A percentile compares a stretch with the other conserved stretches of the same genome.
Conservation (phyloP, 2,797 vertebrate species). For the Falco peregrinus region DNA sequence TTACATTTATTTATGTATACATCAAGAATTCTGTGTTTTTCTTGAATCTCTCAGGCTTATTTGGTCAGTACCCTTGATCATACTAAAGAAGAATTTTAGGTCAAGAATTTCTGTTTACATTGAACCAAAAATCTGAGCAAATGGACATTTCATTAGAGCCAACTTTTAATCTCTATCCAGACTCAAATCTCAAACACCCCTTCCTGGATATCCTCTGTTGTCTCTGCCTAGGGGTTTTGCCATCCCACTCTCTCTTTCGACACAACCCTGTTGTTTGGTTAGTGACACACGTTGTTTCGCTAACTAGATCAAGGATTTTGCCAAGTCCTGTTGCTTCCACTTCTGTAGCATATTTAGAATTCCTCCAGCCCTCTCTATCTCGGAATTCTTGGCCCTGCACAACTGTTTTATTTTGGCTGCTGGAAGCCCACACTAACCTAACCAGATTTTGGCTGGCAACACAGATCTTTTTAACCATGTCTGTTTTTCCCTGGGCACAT, state of each 20-base stretch:
- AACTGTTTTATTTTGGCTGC: constrained; percentile 56
- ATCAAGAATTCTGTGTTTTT: neutral
- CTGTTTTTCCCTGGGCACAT: constrained; percentile 55
- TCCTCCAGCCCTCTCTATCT: constrained; percentile 45
- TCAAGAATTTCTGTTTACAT: constrained; percentile 8
- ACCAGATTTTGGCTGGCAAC: constrained; percentile 36
- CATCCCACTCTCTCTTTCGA: constrained; percentile 41
- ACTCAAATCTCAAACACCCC: neutral
- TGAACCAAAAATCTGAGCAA: constrained; percentile 6
- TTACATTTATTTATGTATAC: neutral
- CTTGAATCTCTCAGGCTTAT: neutral
- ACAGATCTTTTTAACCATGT: constrained; percentile 21
- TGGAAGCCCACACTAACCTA: constrained; percentile 42
- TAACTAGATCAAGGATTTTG: constrained; percentile 42
- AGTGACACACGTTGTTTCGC: neutral
- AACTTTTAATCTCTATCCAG: constrained; percentile 45
- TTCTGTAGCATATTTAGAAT: constrained; percentile 68
- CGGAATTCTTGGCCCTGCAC: constrained; percentile 51
- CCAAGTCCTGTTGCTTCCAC: constrained; percentile 62
- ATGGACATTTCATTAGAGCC: neutral
- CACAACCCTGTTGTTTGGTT: constrained; percentile 41
- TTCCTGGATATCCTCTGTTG: constrained; percentile 51
- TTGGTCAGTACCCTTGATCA: constrained; percentile 1
- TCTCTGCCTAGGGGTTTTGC: constrained; percentile 42
- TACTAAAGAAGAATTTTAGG: neutral